Conservation (phyloP, 1,140 invertebrate species). For the Eurytemora carolleeae region DNA sequence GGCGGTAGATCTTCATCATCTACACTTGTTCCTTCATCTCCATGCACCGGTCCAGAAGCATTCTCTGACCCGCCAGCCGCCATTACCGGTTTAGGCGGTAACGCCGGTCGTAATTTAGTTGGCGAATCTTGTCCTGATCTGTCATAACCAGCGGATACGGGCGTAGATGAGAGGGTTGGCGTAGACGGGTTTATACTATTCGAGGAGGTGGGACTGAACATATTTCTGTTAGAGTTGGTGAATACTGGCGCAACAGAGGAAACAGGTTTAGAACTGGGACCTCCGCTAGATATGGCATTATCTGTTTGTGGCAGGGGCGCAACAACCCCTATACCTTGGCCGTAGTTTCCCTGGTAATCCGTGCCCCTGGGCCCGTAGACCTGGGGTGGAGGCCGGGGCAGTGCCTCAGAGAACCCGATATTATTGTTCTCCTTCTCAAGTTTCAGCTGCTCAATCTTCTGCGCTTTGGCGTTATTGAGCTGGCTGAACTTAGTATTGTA, state of each 20-base stretch:
- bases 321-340: neutral
- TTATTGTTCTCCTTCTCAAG: constrained; percentile 13
- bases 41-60: neutral
- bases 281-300: neutral
- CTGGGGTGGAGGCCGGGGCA: constrained; percentile 14
- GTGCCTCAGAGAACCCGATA: constrained; percentile 5
- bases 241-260: neutral
- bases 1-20: constrained; percentile 8
- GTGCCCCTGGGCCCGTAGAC: constrained; percentile 10
- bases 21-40: constrained; percentile 11
- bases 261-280: no score
- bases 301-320: constrained; percentile 9
- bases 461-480: neutral
- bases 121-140: neutral
- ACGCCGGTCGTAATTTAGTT: constrained; percentile 9
- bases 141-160: neutral
- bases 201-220: neutral
- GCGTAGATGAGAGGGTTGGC: neutral
- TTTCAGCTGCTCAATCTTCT: constrained; percentile 10
- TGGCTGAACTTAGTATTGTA: constrained; percentile 57
- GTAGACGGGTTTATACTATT: constrained; percentile 6
- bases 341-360: neutral
- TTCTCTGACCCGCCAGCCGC: neutral
- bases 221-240: neutral
- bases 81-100: constrained; percentile 7